Conservation (phyloP, 2,797 vertebrate species). For the Pangasius larnaudii region DNA sequence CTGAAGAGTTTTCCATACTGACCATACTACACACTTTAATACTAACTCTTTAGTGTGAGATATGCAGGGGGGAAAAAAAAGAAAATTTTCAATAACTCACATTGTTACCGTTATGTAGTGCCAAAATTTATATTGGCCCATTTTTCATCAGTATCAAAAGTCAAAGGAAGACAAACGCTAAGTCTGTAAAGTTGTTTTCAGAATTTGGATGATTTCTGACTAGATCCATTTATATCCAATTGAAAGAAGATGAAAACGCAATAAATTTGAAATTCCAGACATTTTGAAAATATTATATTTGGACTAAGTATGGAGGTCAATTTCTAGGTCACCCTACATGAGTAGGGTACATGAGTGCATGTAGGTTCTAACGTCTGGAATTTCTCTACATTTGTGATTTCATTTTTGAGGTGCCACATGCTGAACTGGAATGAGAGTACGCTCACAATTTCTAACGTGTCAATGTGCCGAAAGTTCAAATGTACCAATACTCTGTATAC, state of each 20-base stretch:
- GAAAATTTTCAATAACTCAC: not conserved
- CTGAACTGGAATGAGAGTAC: not conserved
- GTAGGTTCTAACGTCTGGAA: not conserved
- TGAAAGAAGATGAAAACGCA: not conserved
- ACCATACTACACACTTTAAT: constrained; percentile 6
- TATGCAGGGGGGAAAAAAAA: not conserved
- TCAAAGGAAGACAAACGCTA: not conserved
- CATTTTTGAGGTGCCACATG: not conserved
- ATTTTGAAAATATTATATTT: not conserved
- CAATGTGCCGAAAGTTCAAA: not conserved
- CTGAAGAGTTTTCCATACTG: constrained; percentile 25
- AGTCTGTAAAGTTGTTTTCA: not conserved
- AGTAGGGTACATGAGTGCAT: not conserved
- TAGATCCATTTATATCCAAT: not conserved
- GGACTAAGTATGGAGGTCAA: not conserved
- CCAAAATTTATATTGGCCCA: not conserved
- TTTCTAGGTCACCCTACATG: not conserved
- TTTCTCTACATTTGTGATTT: not conserved
- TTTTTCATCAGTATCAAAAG: not conserved
- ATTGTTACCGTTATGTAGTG: not conserved
- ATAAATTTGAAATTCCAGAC: not conserved
- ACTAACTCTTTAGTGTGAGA: not conserved
- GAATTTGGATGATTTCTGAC: constrained; percentile 5
- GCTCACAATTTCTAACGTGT: not conserved
- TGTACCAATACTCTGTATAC: not conserved